Conservation (phyloP, 2,888 invertebrate species). For the Leucoptera coffeella region DNA sequence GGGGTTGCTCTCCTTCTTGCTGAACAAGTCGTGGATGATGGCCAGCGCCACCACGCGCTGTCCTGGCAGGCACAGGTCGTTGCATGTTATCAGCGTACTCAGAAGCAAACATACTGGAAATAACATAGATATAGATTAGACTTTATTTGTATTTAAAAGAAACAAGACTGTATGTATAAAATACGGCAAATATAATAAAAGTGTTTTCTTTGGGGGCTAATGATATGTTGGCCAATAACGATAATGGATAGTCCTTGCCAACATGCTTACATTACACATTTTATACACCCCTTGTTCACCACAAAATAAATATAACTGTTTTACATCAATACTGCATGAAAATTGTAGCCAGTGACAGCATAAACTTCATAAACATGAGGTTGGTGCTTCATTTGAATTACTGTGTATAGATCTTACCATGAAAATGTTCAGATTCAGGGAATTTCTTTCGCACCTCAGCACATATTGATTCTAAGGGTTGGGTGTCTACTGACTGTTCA, state of each 20-base stretch:
- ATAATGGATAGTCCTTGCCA: no score
- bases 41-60: conserved; percentile 39
- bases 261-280: no score
- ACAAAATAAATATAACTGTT: no score
- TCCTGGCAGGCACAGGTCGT: conserved; percentile 37
- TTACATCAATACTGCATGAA: no score
- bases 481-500: conserved; percentile 66
- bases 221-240: no score
- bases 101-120: conserved; percentile 37
- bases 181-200: conserved; percentile 2
- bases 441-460: conserved; percentile 74
- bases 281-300: no score
- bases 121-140: conserved; percentile 5
- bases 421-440: conserved; percentile 71
- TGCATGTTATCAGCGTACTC: conserved; percentile 35
- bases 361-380: no score
- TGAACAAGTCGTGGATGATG: conserved; percentile 32
- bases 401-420: conserved; percentile 60
- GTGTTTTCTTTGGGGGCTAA: no score
- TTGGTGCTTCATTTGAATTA: no score
- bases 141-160: background rate
- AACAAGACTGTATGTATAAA: background rate
- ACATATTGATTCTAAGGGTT: conserved; percentile 70
- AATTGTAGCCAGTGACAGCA: no score
- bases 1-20: conserved; percentile 38